Evolutionary conservation across 2,113 vertebrate genomes (phyloP), one percentile per base, ranked within the genome.

Genomic region (Takifugu flavidus): DNA sequence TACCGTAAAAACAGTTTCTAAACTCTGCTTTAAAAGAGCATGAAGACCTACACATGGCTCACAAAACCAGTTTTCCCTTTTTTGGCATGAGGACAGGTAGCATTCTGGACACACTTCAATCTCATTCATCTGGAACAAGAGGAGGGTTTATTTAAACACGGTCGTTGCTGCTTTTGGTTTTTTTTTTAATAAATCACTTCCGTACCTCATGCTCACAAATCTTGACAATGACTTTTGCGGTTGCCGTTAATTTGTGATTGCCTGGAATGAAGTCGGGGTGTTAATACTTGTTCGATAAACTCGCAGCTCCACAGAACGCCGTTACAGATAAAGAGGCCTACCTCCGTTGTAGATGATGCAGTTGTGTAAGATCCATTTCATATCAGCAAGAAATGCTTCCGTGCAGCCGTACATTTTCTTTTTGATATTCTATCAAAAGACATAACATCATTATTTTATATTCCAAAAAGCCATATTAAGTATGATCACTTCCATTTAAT

Each of bases 91-190:
- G 79, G 95, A 95, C 89, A 99, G 90, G 74, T 98, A 99, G 88
- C 96, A 99, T 91, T 99, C 96, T 67, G 96, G 96, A 90, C 96
- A 99, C n/a, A 99, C 95, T 91, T 98, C 96, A 29, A 99, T 98
- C 91, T 99, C 96, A 87, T 98, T 99, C 96, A 99, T 99, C 96
- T 98, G 86, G 27, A 91, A 77, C 76, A 26, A 3, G 13, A 53
- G 4, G 15, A 25, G 25, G 59, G 28, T 6, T 6, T 14, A 27
- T 51, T 15, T 1, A 44, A 42, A 5, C 4, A 25, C 50, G 13
- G 47, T 47, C n/a, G 5, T 20, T 67, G 14, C 0, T 2, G 34
- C 11, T 39, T 6, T 2, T 14, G 47, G 49, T 11, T 46, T 47
- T 15, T 15, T n/a, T 5, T 47, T 47, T 2, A 10, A 45, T 54